A percentile compares a stretch with the other conserved stretches of the same genome.
These are phyloP conservation scores for Todiramphus chloris DNA, from an alignment of 2,113 vertebrate genomes.

Conservation along the genomic window DNA sequence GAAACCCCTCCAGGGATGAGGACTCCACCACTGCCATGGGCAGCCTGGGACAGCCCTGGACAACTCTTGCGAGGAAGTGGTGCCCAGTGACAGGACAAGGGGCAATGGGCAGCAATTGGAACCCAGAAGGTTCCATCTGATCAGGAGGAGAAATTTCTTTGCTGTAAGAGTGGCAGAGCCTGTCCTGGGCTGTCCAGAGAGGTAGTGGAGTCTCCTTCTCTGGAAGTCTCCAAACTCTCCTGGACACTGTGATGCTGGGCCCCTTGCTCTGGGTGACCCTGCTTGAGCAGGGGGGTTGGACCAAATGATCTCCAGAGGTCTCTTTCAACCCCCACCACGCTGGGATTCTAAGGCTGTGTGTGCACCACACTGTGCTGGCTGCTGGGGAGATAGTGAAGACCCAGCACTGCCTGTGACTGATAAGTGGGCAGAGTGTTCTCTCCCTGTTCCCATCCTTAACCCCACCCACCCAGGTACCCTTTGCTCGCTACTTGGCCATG, in stretches of 20 bases:
- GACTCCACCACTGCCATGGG: too few relatives aligned
- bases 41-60: background rate
- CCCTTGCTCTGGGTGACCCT: background rate
- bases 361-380: accelerated
- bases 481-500: conserved; percentile 95
- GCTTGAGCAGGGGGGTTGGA: background rate
- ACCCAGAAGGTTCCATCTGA: too few relatives aligned
- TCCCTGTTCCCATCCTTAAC: conserved; percentile 70
- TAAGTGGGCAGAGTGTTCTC: background rate
- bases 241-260: background rate
- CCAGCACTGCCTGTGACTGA: background rate
- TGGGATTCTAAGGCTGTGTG: background rate
- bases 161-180: too few relatives aligned
- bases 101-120: too few relatives aligned
- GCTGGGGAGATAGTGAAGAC: background rate
- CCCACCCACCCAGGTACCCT: conserved; percentile 84
- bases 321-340: background rate
- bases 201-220: background rate
- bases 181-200: too few relatives aligned
- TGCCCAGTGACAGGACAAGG: too few relatives aligned
- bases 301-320: background rate
- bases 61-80: too few relatives aligned
- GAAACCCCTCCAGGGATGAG: background rate
- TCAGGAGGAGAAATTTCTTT: too few relatives aligned
- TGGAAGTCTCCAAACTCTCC: background rate